These are phyloP conservation scores for Himalopsyche anomala DNA, from an alignment of 2,888 invertebrate genomes.

Conservation along the genomic window DNA sequence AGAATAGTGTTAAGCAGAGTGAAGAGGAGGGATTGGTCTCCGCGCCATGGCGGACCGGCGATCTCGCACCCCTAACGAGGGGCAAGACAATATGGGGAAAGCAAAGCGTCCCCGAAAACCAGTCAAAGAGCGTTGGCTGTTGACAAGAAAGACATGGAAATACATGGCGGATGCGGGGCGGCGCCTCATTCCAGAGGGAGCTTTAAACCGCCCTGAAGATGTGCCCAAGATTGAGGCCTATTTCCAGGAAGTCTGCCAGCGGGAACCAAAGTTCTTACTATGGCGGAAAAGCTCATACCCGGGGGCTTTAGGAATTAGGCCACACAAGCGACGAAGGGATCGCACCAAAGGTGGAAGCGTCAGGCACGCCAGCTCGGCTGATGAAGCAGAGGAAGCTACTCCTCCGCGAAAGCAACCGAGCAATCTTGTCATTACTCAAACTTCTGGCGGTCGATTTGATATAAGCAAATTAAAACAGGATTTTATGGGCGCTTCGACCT, in stretches of 20 bases:
- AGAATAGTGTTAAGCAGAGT: conserved; percentile 36
- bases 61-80: conserved; percentile 69
- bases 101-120: conserved; percentile 78
- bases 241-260: conserved; percentile 88
- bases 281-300: conserved; percentile 92
- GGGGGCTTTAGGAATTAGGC: conserved; percentile 76
- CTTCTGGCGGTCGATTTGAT: conserved; percentile 81
- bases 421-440: conserved; percentile 73
- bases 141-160: conserved; percentile 92
- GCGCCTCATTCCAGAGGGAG: conserved; percentile 89
- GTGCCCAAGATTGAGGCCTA: conserved; percentile 89
- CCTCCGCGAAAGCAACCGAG: conserved; percentile 74
- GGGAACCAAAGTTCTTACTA: conserved; percentile 86
- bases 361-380: conserved; percentile 81
- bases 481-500: conserved; percentile 77
- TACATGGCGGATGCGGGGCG: conserved; percentile 95
- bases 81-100: conserved; percentile 76
- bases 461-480: conserved; percentile 82
- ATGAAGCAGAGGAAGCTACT: conserved; percentile 78
- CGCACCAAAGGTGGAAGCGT: conserved; percentile 82
- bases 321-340: conserved; percentile 77
- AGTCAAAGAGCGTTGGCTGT: conserved; percentile 88
- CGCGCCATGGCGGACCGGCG: conserved; percentile 62
- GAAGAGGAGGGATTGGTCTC: conserved; percentile 53
- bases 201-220: conserved; percentile 84